phyloP scores from a whole-genome alignment of 2,113 vertebrate species.

The Entelurus aequoreus region DNA sequence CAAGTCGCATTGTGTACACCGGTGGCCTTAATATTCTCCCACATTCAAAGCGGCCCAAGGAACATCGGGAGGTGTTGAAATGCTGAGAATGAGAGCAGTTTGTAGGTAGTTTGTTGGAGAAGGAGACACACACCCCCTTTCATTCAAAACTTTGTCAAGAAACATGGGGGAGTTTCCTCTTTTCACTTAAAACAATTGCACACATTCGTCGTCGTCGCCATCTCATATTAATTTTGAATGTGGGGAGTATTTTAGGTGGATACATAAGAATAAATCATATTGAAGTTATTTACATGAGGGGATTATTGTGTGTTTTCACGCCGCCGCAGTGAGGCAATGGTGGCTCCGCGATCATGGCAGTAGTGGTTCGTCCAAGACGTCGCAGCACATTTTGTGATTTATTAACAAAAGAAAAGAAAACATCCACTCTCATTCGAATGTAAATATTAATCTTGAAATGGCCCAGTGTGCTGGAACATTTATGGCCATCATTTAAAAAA shows the following conservation, averaged over 20 bases:
- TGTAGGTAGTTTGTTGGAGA: conserved; percentile 30
- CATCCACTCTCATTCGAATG: conserved; percentile 20
- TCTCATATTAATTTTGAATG: not conserved
- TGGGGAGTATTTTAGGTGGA: not conserved
- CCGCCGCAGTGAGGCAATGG: conserved; percentile 49
- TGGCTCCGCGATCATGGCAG: conserved; percentile 63
- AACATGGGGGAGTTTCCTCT: conserved; percentile 11
- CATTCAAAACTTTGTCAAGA: conserved; percentile 64
- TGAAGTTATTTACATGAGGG: conserved; percentile 21
- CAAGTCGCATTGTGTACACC: conserved; percentile 13
- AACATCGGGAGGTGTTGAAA: not conserved
- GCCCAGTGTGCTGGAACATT: not conserved
- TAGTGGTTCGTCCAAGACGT: conserved; percentile 51
- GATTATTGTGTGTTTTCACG: conserved; percentile 34
- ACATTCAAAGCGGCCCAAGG: conserved; percentile 23
- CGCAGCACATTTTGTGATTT: conserved; percentile 35
- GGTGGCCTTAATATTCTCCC: conserved; percentile 29
- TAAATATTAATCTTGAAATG: not conserved
- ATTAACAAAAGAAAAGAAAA: conserved; percentile 6
- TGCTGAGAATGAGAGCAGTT: not conserved
- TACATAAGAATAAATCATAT: conserved; percentile 17
- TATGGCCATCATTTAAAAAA: not conserved
- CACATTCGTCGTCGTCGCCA: not conserved
- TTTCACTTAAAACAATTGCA: not conserved
- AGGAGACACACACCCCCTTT: conserved; percentile 64